Conservation (phyloP, 2,797 vertebrate genomes). For the Lacerta agilis region DNA sequence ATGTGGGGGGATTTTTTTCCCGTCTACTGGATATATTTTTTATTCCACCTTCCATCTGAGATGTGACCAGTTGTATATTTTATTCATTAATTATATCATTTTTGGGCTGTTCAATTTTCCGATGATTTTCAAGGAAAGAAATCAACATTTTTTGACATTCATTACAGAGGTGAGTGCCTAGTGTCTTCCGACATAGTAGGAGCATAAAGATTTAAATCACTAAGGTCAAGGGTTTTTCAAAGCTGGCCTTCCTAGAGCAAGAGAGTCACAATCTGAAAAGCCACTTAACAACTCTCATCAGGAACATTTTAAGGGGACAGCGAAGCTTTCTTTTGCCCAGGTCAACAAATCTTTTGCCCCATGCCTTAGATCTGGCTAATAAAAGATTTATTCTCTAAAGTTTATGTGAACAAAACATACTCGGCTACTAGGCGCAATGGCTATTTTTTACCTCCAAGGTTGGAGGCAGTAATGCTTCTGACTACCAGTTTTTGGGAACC, state of each 20-base stretch:
- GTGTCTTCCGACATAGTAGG: neutral
- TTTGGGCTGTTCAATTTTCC: constrained; percentile 4
- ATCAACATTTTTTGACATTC: neutral
- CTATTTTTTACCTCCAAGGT: too few relatives aligned
- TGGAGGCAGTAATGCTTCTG: too few relatives aligned
- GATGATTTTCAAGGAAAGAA: constrained; percentile 6
- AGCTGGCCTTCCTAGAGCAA: neutral
- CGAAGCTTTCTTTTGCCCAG: neutral
- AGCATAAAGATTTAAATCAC: neutral
- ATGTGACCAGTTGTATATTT: constrained; percentile 24
- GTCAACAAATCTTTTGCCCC: constrained; percentile 10
- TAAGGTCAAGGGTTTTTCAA: neutral
- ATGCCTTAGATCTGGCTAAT: constrained; percentile 45
- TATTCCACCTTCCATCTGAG: neutral
- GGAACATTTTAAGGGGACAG: too few relatives aligned
- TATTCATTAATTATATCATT: constrained; percentile 14
- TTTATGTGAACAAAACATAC: constrained; percentile 33
- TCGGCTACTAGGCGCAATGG: neutral
- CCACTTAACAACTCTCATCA: neutral
- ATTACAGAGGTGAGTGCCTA: neutral
- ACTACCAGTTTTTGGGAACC: too few relatives aligned
- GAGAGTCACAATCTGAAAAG: neutral
- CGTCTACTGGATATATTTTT: neutral
- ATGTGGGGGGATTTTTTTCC: constrained; percentile 8
- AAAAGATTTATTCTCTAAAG: constrained; percentile 28